These are phyloP conservation scores for Andrena dorsata DNA, from an alignment of 2,888 invertebrate genomes.

Conservation along the genomic window DNA sequence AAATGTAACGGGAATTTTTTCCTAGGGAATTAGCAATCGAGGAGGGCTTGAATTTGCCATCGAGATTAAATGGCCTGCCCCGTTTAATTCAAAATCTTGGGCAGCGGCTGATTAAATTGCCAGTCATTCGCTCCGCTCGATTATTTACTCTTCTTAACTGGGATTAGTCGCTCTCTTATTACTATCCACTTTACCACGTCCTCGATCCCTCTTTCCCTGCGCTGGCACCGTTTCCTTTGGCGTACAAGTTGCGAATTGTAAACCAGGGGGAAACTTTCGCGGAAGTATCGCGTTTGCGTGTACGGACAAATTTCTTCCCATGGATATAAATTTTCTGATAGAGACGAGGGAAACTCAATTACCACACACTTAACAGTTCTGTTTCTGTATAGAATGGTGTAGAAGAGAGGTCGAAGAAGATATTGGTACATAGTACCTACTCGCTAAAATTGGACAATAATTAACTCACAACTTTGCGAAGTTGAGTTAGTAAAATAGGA, in stretches of 20 bases:
- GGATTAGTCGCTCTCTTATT: slow-evolving; percentile 72
- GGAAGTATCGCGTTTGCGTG: slow-evolving; percentile 2
- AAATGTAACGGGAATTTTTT: slow-evolving; percentile 50
- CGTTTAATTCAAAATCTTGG: slow-evolving; percentile 70
- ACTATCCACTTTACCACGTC: slow-evolving; percentile 41
- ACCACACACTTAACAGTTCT: slow-evolving; percentile 24
- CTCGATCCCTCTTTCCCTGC: no score
- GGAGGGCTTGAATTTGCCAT: slow-evolving; percentile 62
- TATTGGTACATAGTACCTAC: no score
- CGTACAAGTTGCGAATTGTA: slow-evolving; percentile 23
- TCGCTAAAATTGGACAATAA: background rate
- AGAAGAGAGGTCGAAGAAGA: background rate
- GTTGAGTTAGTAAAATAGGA: no score
- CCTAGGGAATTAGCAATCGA: slow-evolving; percentile 56
- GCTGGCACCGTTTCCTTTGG: slow-evolving; percentile 21
- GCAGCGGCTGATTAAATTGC: slow-evolving; percentile 70
- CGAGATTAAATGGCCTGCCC: slow-evolving; percentile 63
- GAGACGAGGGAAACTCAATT: slow-evolving; percentile 41
- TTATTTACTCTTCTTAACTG: slow-evolving; percentile 75
- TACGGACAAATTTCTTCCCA: background rate
- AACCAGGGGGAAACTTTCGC: background rate
- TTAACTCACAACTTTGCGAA: no score
- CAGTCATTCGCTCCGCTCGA: slow-evolving; percentile 71
- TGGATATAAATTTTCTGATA: slow-evolving; percentile 20
- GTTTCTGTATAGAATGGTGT: background rate